Evolutionary conservation across 1,140 invertebrate species (phyloP), one percentile per base, ranked within the genome.

Genomic region (Nymphalis io): DNA sequence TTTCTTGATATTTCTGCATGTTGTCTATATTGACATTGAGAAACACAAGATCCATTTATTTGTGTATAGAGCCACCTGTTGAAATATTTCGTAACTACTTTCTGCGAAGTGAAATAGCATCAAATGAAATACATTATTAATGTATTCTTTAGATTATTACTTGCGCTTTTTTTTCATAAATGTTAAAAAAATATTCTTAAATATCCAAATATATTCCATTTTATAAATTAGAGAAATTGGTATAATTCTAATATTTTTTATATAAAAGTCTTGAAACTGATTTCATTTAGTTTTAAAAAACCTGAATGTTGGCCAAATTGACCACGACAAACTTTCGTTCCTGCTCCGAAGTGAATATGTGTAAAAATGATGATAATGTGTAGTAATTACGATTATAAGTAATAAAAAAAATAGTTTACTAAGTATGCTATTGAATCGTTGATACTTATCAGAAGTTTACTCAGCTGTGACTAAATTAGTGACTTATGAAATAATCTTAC

Each of bases 261-360:
- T 46, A 55, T 60, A 42, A 58, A 64, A 64, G 55, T 66, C 20
- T 27, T 40, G 51, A 57, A 53, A n/a, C 67, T 74, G 62, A 70
- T 23, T 68, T 13, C 42, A 39, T 58, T 61, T 63, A 53, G 39
- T 59, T 65, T 48, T 18, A 62, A 0, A 20, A 51, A 11, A 51
- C 20, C 10, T 51, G 42, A 60, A 76, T 60, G 82, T 86, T 90
- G 87, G 85, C 65, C 85, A 59, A 39, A 73, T 63, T 84, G 83
- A 68, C 68, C 75, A 74, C 85, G 85, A 85, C 85, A 88, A 87
- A 88, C 82, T 88, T 88, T 89, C 85, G 81, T 88, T 82, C 74
- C 81, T 84, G 82, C 73, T 86, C 73, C 65, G 74, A 69, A 61
- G 74, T 72, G 79, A 78, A 75, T 77, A 79, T 74, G 72, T 77